Base-by-base conservation (phyloP, 2,888 invertebrate genomes). In the Drosophila lacicola region DNA sequence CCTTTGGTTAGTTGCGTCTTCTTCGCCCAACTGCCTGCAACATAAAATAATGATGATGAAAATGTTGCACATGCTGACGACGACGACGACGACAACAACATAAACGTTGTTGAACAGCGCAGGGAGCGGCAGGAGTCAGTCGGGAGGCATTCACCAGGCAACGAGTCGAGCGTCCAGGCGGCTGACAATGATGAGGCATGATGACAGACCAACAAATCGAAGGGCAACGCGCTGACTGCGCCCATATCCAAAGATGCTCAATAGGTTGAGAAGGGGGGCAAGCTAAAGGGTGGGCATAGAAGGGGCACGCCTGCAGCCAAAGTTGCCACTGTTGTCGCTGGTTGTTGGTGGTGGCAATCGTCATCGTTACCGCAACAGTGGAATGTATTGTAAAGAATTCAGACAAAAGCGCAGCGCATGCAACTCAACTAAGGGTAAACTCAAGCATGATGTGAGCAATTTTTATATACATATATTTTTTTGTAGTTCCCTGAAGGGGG, bases 181-280 rank as follows among this genome's bases (percentile, higher is more conserved):
- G 60, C 84, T 87, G 83, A 87, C 83, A 89, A 90, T 89, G 87
- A 88, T 90, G 87, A 88, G 90, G 90, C 88, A 90, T 82, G 90
- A 85, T 89, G 90, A 88, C 88, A 89, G 89, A 85, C 88, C 79
- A 75, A 88, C 88, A 89, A 83, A 89, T 80, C 80, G 86, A 86
- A 88, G 84, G 83, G 74, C 64, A 85, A 63, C 64, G 68, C 74
- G 70, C 62, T 60, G 60, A 76, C 76, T 76, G 77, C 54, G 63
- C 68, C 76, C 80, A 80, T 75, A 75, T 71, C 58, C 56, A 60
- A 63, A 41, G 49, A 54, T 29, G 45, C 14, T 29, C 49, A 47
- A 19, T 29, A 36, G 46, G 46, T n/a, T 34, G 44, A 53, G 37
- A 25, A 36, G 37, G 25, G 36, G 34, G 53, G 37, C 3, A 33